Conservation (phyloP, 1,140 invertebrate genomes). For the Rhopalosiphum maidis region DNA sequence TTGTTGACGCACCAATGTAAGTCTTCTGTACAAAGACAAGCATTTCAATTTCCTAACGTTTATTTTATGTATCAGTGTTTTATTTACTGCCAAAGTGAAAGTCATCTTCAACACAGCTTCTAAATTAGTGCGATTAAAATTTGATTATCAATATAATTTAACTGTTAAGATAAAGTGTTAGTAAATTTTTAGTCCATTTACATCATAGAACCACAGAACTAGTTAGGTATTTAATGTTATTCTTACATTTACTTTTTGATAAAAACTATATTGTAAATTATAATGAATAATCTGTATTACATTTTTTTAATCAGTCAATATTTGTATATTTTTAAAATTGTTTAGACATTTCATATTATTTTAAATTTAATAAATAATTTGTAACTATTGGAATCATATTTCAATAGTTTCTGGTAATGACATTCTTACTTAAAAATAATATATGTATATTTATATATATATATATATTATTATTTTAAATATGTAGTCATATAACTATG, state of each 20-base stretch:
- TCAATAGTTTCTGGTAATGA: not conserved
- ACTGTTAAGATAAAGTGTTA: not conserved
- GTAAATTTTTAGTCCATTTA: not conserved
- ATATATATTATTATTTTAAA: too few species aligned
- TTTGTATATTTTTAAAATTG: too few species aligned
- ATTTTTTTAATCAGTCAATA: too few species aligned
- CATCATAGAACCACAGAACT: too few species aligned
- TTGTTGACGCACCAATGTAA: slow-evolving; percentile 75
- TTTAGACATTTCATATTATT: too few species aligned
- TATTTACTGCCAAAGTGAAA: slow-evolving; percentile 27
- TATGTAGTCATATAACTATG: not conserved
- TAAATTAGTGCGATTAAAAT: slow-evolving; percentile 40
- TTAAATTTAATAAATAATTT: not conserved
- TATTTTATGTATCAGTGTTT: slow-evolving; percentile 57
- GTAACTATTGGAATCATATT: not conserved
- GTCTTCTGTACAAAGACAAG: slow-evolving; percentile 62
- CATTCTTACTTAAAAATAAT: not conserved
- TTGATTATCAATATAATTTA: not conserved
- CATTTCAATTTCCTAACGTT: slow-evolving; percentile 34
- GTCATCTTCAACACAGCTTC: slow-evolving; percentile 41
- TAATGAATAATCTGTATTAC: too few species aligned
- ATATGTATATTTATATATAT: too few species aligned
- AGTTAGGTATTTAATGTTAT: not conserved
- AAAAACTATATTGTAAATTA: not conserved
- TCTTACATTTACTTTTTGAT: not conserved